Conservation (phyloP, 2,113 vertebrate species). For the Datnioides undecimradiatus region DNA sequence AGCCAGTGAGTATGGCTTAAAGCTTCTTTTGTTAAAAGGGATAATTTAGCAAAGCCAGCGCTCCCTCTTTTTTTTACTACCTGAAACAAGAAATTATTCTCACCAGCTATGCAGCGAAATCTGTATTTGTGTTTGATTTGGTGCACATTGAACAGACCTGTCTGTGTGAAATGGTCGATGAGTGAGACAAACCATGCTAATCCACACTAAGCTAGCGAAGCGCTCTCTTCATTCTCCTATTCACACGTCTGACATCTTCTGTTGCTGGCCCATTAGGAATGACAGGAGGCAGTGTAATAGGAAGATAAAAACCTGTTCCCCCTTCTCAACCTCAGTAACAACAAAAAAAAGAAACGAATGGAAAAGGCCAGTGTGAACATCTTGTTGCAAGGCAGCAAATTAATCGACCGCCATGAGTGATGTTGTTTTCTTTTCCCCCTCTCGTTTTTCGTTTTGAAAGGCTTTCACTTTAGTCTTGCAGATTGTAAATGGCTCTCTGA, state of each 20-base stretch:
- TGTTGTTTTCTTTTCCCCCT: slow-evolving; percentile 48
- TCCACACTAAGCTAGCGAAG: slow-evolving; percentile 58
- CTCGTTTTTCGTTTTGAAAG: slow-evolving; percentile 54
- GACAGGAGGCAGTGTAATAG: slow-evolving; percentile 55
- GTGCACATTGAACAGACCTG: slow-evolving; percentile 51
- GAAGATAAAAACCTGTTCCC: slow-evolving; percentile 57
- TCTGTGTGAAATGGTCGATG: slow-evolving; percentile 54
- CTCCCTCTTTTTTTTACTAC: slow-evolving; percentile 38
- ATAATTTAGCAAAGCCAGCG: slow-evolving; percentile 66
- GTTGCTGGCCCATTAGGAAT: slow-evolving; percentile 62
- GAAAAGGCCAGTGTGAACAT: slow-evolving; percentile 48
- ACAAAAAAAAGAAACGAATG: slow-evolving; percentile 37
- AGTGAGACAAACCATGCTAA: slow-evolving; percentile 72
- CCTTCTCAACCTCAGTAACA: slow-evolving; percentile 27
- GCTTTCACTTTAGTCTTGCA: slow-evolving; percentile 49
- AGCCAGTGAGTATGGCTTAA: slow-evolving; percentile 68
- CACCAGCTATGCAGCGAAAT: slow-evolving; percentile 46
- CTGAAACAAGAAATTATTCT: slow-evolving; percentile 67
- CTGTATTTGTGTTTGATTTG: slow-evolving; percentile 65
- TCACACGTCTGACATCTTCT: slow-evolving; percentile 72
- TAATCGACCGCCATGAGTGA: slow-evolving; percentile 57
- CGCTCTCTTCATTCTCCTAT: slow-evolving; percentile 59
- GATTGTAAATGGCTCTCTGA: slow-evolving; percentile 74
- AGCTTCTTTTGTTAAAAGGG: slow-evolving; percentile 72
- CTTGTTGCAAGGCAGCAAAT: slow-evolving; percentile 57